Conservation (phyloP, 2,113 vertebrate species). For the Heptranchias perlo region DNA sequence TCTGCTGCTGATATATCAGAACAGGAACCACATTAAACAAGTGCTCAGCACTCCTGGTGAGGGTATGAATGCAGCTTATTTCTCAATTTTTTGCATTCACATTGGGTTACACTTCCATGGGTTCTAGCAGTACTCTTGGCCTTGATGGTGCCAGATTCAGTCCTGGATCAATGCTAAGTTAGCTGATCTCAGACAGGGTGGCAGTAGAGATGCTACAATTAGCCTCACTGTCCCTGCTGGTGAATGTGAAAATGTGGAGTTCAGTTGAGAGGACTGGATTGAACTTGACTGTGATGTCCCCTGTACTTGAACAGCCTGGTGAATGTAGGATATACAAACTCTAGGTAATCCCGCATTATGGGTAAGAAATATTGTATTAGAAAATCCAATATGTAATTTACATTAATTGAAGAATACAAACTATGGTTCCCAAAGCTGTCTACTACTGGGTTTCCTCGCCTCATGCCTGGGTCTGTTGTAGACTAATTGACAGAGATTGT, state of each 20-base stretch:
- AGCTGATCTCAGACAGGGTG: too few species aligned
- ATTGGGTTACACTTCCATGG: neutral
- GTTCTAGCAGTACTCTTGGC: neutral
- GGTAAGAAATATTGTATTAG: neutral
- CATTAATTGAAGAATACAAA: neutral
- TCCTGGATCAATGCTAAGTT: neutral
- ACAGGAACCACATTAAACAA: constrained; percentile 4
- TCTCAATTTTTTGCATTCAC: neutral
- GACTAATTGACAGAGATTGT: too few species aligned
- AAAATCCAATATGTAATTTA: neutral
- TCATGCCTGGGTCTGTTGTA: neutral
- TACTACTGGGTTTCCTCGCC: neutral
- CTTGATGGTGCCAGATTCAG: neutral
- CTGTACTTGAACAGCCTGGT: neutral
- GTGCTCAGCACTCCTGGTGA: neutral
- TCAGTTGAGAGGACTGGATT: neutral
- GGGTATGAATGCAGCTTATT: neutral
- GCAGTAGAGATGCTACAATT: neutral
- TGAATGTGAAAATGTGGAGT: neutral
- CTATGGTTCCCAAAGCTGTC: neutral
- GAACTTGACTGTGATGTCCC: neutral
- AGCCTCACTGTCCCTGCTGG: neutral
- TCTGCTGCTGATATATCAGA: constrained; percentile 53
- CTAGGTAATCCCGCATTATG: neutral
- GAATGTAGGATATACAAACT: neutral